A percentile compares a stretch with the other conserved stretches of the same genome.
Evolutionary conservation across 2,888 invertebrate genomes (phyloP).

Genomic region (Melanargia galathea): DNA sequence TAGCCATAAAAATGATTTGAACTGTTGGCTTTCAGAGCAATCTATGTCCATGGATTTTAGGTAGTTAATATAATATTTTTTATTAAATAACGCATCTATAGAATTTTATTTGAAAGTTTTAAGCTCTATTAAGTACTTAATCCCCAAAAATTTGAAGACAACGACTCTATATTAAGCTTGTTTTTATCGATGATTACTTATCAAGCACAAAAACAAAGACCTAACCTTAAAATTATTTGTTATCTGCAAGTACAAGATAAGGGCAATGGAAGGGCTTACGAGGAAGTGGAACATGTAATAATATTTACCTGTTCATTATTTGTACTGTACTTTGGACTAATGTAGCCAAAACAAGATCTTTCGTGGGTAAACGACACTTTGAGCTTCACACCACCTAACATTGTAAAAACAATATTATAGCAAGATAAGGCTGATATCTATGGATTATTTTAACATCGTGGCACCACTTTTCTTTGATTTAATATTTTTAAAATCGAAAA

Average conservation of each 20-base stretch:
- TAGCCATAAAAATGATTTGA: too few species aligned
- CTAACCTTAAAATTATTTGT: conserved; percentile 25
- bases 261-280: background rate
- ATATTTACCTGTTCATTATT: conserved; percentile 67
- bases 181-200: background rate
- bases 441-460: background rate
- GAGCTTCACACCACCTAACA: conserved; percentile 71
- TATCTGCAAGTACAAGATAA: background rate
- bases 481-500: background rate
- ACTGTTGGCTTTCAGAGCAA: too few species aligned
- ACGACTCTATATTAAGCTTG: background rate
- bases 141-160: background rate
- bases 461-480: background rate
- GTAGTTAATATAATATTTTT: too few species aligned
- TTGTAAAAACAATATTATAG: conserved; percentile 40
- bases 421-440: conserved; percentile 18
- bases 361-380: conserved; percentile 67
- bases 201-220: conserved; percentile 22
- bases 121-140: too few species aligned
- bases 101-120: too few species aligned
- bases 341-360: conserved; percentile 73
- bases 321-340: conserved; percentile 72
- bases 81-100: too few species aligned
- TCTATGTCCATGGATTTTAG: too few species aligned
- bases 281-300: conserved; percentile 23